Percentiles rank a stretch among this genome's conserved stretches.
Conservation (phyloP, 2,113 vertebrate species). For the Notothenia rossii region DNA sequence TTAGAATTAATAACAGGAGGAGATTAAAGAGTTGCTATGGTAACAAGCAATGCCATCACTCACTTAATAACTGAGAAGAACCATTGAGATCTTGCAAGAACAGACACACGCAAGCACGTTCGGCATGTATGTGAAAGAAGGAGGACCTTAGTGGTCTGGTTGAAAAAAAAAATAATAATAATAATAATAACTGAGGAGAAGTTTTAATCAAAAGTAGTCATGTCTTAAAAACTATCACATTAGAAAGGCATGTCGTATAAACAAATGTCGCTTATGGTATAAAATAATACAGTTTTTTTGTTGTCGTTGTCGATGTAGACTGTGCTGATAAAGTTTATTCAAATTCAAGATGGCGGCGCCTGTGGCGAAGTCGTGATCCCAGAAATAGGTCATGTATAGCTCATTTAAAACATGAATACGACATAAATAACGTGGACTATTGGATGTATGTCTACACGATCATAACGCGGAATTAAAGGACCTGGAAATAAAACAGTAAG, state of each 20-base stretch:
- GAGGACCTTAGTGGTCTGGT: no score
- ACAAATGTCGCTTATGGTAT: neutral
- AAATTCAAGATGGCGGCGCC: conserved; percentile 84
- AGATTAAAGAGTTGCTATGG: neutral
- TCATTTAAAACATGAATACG: conserved; percentile 21
- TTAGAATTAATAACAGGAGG: neutral
- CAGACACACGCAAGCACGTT: neutral
- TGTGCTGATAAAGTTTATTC: conserved; percentile 83
- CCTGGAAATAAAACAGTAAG: conserved; percentile 39
- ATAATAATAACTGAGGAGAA: no score
- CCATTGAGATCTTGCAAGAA: neutral
- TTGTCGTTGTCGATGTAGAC: conserved; percentile 12
- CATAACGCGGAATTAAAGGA: conserved; percentile 25
- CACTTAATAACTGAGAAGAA: neutral
- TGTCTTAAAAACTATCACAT: no score
- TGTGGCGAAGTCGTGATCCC: conserved; percentile 45
- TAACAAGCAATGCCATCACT: conserved; percentile 3
- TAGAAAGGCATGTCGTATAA: no score
- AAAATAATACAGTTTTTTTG: neutral
- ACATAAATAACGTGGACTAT: neutral
- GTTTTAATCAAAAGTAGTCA: no score
- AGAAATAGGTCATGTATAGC: conserved; percentile 24
- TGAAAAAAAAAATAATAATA: no score
- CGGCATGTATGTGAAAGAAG: no score
- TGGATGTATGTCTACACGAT: neutral